Conservation (phyloP, 1,140 invertebrate genomes). For the Limonius californicus region DNA sequence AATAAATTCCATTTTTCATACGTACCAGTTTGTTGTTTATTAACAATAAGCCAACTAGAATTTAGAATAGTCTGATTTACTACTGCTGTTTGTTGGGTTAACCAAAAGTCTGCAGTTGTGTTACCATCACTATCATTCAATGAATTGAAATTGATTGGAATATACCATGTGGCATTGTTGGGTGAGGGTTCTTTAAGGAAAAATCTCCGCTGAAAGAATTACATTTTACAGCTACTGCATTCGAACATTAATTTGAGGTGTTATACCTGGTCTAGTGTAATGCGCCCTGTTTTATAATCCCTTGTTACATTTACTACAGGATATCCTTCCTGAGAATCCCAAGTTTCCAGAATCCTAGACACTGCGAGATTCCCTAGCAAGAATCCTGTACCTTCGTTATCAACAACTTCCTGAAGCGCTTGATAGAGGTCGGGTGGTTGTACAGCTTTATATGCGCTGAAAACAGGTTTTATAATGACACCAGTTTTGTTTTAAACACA, state of each 20-base stretch:
- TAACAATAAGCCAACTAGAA: neutral
- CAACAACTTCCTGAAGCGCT: neutral
- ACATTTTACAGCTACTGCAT: too few species aligned
- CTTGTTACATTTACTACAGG: conserved; percentile 18
- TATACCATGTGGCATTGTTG: neutral
- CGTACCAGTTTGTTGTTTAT: neutral
- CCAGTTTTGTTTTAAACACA: too few species aligned
- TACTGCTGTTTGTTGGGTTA: neutral
- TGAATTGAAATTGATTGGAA: neutral
- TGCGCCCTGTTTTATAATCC: neutral
- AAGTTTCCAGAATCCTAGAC: neutral
- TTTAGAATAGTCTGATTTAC: neutral
- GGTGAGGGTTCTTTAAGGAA: too few species aligned
- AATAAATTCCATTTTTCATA: too few species aligned
- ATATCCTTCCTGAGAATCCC: conserved; percentile 20
- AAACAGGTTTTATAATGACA: neutral
- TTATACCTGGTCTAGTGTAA: neutral
- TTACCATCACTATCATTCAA: neutral
- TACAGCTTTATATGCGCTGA: neutral
- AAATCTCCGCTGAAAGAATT: neutral
- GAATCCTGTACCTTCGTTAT: neutral
- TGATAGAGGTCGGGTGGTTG: neutral
- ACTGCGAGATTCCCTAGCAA: neutral
- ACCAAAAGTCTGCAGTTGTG: neutral
- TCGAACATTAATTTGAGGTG: too few species aligned